A percentile compares a stretch with the other conserved stretches of the same genome.
phyloP scores from a whole-genome alignment of 2,888 invertebrate genomes.

The Ecdyonurus torrentis region DNA sequence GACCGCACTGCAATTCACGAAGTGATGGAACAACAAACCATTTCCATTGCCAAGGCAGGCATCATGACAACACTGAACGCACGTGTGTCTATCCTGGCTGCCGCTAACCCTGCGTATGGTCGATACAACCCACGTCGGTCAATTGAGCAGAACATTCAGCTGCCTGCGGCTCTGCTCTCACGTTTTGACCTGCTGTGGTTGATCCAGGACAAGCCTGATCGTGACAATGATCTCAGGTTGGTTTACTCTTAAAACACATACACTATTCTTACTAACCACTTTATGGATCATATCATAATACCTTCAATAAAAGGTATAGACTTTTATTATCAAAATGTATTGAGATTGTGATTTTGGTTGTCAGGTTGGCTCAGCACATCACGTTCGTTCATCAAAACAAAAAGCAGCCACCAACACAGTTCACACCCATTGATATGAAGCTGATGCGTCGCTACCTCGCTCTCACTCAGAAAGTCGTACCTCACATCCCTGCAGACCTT shows the following conservation, averaged over 20 bases:
- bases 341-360: constrained; percentile 3
- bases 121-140: constrained; percentile 91
- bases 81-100: constrained; percentile 90
- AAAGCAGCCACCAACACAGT: constrained; percentile 58
- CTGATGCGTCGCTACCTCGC: constrained; percentile 86
- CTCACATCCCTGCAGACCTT: constrained; percentile 69
- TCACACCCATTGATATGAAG: constrained; percentile 73
- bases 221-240: constrained; percentile 45
- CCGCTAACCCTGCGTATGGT: constrained; percentile 97
- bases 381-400: constrained; percentile 92
- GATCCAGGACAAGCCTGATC: constrained; percentile 60
- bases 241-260: too few relatives aligned
- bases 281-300: too few relatives aligned
- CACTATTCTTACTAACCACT: too few relatives aligned
- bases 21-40: constrained; percentile 99
- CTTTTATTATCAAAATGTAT: not conserved
- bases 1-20: constrained; percentile 95
- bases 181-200: constrained; percentile 94
- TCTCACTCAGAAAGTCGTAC: constrained; percentile 77
- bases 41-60: constrained; percentile 98
- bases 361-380: constrained; percentile 83
- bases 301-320: too few relatives aligned
- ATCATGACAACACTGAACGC: constrained; percentile 98
- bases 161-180: constrained; percentile 92
- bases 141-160: constrained; percentile 92